phyloP scores from a whole-genome alignment of 1,140 invertebrate genomes.

The Aphelinus certus region DNA sequence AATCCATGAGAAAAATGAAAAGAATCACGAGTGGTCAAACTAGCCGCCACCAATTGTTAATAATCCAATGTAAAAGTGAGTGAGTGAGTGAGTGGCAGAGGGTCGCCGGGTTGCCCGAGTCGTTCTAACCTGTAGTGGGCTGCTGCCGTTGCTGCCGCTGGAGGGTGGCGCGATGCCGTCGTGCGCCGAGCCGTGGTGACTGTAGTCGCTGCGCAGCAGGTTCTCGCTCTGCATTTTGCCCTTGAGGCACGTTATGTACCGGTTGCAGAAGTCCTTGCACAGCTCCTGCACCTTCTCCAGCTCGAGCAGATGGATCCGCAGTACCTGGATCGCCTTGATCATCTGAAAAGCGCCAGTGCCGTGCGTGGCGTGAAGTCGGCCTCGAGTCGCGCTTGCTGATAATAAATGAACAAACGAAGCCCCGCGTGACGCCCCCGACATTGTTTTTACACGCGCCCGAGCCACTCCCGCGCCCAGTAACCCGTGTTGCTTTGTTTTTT shows the following conservation, averaged over 20 bases:
- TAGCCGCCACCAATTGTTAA: background rate
- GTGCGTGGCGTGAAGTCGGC: no score
- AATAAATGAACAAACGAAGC: no score
- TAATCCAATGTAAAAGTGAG: background rate
- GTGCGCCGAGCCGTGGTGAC: slow-evolving; percentile 63
- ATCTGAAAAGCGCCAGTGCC: slow-evolving; percentile 70
- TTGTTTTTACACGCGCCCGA: no score
- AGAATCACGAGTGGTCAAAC: no score
- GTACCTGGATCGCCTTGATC: slow-evolving; percentile 97
- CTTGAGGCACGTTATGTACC: slow-evolving; percentile 95
- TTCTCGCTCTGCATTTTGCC: slow-evolving; percentile 98
- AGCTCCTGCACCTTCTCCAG: slow-evolving; percentile 96
- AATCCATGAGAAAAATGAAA: no score
- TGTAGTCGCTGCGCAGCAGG: slow-evolving; percentile 80
- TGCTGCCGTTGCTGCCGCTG: slow-evolving; percentile 68
- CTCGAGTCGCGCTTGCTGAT: no score
- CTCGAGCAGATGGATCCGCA: slow-evolving; percentile 95
- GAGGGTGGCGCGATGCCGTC: slow-evolving; percentile 66
- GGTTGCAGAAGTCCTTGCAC: slow-evolving; percentile 96
- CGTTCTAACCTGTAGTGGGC: slow-evolving; percentile 63
- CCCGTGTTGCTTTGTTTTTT: no score
- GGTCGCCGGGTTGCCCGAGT: background rate
- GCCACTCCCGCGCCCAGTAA: no score
- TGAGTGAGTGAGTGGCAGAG: slow-evolving; percentile 26
- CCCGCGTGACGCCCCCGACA: no score